Base-by-base conservation (phyloP, 2,797 vertebrate species). In the Malacoctenus gilli region DNA sequence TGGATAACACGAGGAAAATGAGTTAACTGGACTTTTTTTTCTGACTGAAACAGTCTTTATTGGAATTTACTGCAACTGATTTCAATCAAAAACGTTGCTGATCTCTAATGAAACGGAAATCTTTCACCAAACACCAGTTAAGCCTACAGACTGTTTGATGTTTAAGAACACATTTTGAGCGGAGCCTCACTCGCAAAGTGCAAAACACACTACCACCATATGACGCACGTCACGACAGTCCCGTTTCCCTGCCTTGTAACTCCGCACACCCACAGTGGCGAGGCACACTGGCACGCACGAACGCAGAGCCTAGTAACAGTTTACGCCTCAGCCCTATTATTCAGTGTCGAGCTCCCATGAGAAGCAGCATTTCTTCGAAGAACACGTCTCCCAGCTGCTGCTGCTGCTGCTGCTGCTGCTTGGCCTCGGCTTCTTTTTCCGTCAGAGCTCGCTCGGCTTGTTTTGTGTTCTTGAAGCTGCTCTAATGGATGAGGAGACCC, bases 201-300 rank as follows among this genome's bases (percentile, higher is more conserved):
- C 80, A 83, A 85, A 85, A 76, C 80, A 86, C 67, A 41, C 70
- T 69, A 53, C 77, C 78, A 55, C 77, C 73, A 79, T 43, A 70
- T 75, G 72, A 84, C 28, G 50, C 82, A 69, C 36, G 11, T 68
- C 70, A 65, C 30, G 59, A 77, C 59, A 47, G 38, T 23, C 11
- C 59, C 32, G 7, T 56, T 18, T 37, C 36, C 41, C 18, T 10
- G 4, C 19, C 48, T 19, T 30, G 19, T 47, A 57, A 60, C 46
- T 41, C 18, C 23, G 37, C 48, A 53, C 56, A 46, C 50, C 59
- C 22, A 56, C 28, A 15, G 49, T 37, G 20, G 35, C 10, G 13
- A 62, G 49, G 37, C 40, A 42, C 51, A 52, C 32, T 36, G 55
- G 13, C 59, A 42, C 52, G 13, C 62, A 42, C 53, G 53, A 31